A percentile compares a stretch with the other conserved stretches of the same genome.
These are phyloP conservation scores for Mugil cephalus DNA, from an alignment of 2,113 vertebrate species.

Conservation along the genomic window DNA sequence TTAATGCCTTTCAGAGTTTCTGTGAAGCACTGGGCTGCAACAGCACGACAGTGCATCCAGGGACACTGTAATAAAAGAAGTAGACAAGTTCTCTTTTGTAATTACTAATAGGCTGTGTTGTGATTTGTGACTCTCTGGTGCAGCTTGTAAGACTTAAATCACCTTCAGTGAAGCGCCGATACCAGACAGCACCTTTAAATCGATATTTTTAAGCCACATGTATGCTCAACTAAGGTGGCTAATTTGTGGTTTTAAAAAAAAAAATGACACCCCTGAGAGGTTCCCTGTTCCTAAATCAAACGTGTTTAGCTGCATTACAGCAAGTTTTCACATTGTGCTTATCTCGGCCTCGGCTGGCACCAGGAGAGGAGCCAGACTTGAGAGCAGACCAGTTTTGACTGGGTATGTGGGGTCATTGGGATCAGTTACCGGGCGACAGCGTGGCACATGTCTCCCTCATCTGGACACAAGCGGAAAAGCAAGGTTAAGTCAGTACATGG, in stretches of 20 bases:
- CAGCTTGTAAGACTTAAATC: constrained; percentile 37
- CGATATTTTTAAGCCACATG: constrained; percentile 21
- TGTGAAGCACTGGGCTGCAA: constrained; percentile 17
- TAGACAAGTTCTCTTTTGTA: constrained; percentile 33
- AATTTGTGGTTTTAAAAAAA: constrained; percentile 25
- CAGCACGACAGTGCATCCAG: constrained; percentile 13
- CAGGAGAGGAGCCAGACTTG: constrained; percentile 60
- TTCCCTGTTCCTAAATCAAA: constrained; percentile 25
- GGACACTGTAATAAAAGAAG: constrained; percentile 17
- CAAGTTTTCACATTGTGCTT: constrained; percentile 28
- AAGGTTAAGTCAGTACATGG: constrained; percentile 86
- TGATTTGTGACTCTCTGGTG: constrained; percentile 42
- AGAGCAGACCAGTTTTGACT: constrained; percentile 71
- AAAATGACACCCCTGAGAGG: neutral
- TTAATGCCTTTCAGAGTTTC: constrained; percentile 15
- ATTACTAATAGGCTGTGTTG: constrained; percentile 4
- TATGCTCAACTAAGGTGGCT: constrained; percentile 20
- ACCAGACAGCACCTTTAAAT: constrained; percentile 47
- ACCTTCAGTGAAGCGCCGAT: constrained; percentile 30
- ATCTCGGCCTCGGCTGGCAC: constrained; percentile 29
- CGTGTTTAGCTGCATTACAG: neutral
- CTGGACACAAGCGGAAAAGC: constrained; percentile 79
- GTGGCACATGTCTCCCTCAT: constrained; percentile 81
- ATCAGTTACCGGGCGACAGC: constrained; percentile 77
- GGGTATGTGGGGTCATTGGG: constrained; percentile 76